A percentile compares a stretch with the other conserved stretches of the same genome.
These are phyloP conservation scores for Cnemophilus loriae DNA, from an alignment of 2,113 vertebrate species.

Conservation along the genomic window DNA sequence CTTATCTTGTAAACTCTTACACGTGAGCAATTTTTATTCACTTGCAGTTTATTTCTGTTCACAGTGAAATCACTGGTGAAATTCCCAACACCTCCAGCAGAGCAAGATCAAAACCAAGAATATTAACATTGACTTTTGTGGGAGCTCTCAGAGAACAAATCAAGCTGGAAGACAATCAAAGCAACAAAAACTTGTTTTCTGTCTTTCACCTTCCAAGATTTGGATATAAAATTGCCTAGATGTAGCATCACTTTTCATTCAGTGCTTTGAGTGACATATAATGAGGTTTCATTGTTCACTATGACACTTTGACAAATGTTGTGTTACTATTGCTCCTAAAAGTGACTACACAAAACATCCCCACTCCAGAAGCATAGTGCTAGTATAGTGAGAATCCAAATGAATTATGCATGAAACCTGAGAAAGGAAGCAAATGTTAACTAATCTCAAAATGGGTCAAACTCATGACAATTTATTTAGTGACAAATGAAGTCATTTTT, in stretches of 20 bases:
- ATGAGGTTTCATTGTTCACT: conserved; percentile 34
- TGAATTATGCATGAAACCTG: conserved; percentile 68
- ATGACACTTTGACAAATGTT: conserved; percentile 47
- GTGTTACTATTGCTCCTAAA: background rate
- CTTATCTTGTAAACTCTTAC: background rate
- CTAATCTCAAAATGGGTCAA: conserved; percentile 73
- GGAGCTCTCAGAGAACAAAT: background rate
- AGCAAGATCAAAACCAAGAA: background rate
- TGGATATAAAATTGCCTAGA: background rate
- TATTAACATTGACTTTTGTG: background rate
- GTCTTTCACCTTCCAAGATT: background rate
- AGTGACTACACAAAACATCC: background rate
- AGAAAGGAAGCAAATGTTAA: conserved; percentile 70
- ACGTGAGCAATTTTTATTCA: background rate
- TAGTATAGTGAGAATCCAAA: conserved; percentile 41
- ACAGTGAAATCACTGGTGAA: background rate
- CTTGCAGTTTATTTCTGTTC: background rate
- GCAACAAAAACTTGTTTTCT: background rate
- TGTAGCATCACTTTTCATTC: conserved; percentile 19
- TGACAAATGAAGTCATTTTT: conserved; percentile 70
- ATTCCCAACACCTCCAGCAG: background rate
- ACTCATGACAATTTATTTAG: conserved; percentile 70
- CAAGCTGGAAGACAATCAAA: background rate
- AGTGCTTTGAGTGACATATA: conserved; percentile 1
- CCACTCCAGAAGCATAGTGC: background rate